Evolutionary conservation across 64 coral and sea anemone genomes (phyloP), one percentile per base, ranked within the genome.

Genomic region (Trachythela sp.): DNA sequence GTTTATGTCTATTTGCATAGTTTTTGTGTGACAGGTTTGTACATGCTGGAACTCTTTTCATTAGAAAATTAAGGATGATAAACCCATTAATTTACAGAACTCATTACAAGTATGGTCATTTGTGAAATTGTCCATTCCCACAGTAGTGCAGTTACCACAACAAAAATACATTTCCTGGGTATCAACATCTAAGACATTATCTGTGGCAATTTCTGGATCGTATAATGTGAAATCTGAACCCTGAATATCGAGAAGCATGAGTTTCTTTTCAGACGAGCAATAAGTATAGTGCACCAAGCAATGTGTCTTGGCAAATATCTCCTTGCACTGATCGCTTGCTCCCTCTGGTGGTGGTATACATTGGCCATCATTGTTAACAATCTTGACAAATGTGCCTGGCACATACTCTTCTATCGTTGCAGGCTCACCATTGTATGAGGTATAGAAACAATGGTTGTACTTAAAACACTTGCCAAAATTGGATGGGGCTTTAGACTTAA

Each of bases 401-500:
- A 95, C 94, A 85, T 90, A 95, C 77, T 95, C 91, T 71, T 95
- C 91, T 48, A 95, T 72, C 40, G 94, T 95, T 87, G 88, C 88
- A 83, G 90, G 91, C 72, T 95, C 41, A 9, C 86, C 94, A 48
- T 90, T 26, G 43, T 86, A 72, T 27, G 36, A 67, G 34, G 94
- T 92, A 86, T 71, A 95, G 43, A 88, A 95, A 24, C 72, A 83
- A 17, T 90, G 67, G 88, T 95, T 95, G 91, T 92, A 95, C 32
- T 90, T 75, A 50, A 95, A 95, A 86, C 94, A 90, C 36, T 90
- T 36, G 83, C 91, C 91, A 48, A 92, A 72, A 29, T 90, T 48
- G 83, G 38, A 30, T 77, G 94, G 91, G 59, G 91, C 91, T 40
- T 92, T 83, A 40, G 52, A 83, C 56, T 87, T 24, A 48, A 95